Conservation (phyloP, 2,797 vertebrate species). For the Carapus acus region DNA sequence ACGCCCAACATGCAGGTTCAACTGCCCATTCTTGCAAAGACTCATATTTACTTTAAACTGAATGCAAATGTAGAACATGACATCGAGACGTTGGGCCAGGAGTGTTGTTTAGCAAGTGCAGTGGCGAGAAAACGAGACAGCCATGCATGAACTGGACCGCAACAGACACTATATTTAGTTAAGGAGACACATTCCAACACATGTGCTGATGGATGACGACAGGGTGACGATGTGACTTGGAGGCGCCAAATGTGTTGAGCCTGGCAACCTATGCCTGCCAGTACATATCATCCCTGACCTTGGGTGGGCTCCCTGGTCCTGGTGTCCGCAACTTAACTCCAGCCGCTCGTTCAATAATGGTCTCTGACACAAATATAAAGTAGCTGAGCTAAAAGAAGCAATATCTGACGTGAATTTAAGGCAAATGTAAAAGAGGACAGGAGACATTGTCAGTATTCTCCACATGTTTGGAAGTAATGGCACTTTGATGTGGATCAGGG, state of each 20-base stretch:
- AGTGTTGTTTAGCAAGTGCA: slow-evolving; percentile 53
- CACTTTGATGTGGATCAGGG: slow-evolving; percentile 16
- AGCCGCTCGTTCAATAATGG: slow-evolving; percentile 26
- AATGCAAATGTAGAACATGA: slow-evolving; percentile 38
- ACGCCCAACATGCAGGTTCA: slow-evolving; percentile 22
- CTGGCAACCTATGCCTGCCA: slow-evolving; percentile 51
- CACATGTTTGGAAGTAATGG: slow-evolving; percentile 23
- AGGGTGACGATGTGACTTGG: slow-evolving; percentile 68
- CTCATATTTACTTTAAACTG: slow-evolving; percentile 22
- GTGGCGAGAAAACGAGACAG: slow-evolving; percentile 34
- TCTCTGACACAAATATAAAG: slow-evolving; percentile 7
- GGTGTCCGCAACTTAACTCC: slow-evolving; percentile 2
- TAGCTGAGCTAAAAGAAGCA: slow-evolving; percentile 35
- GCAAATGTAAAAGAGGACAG: background rate
- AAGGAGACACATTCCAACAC: slow-evolving; percentile 58
- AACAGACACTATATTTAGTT: slow-evolving; percentile 69
- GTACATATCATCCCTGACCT: slow-evolving; percentile 59
- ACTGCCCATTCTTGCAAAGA: slow-evolving; percentile 14
- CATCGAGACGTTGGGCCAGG: slow-evolving; percentile 33
- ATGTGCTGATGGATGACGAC: slow-evolving; percentile 70
- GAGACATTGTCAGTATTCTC: background rate
- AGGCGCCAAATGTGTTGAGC: slow-evolving; percentile 65
- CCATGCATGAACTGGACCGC: slow-evolving; percentile 53
- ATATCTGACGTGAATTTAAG: slow-evolving; percentile 20
- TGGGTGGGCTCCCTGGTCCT: slow-evolving; percentile 18